phyloP scores from a whole-genome alignment of 2,797 vertebrate species.

The Orientallactaga sibirica region DNA sequence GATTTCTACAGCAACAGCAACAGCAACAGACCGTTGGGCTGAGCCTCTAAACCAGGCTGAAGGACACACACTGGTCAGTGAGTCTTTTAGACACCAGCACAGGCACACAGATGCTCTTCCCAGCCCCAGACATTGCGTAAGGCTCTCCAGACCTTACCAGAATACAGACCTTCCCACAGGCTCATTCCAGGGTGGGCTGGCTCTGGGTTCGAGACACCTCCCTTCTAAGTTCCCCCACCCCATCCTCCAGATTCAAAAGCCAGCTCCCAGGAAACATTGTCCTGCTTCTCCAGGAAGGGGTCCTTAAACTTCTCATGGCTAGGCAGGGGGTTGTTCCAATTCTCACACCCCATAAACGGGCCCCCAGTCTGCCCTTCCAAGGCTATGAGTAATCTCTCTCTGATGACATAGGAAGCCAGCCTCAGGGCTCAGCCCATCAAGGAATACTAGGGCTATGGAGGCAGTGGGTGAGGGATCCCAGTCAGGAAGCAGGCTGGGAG shows the following conservation, averaged over 20 bases:
- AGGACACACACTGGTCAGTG: background rate
- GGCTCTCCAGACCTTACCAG: background rate
- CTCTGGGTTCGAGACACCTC: background rate
- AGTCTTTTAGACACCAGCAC: background rate
- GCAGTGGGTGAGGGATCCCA: background rate
- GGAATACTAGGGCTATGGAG: background rate
- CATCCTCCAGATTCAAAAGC: background rate
- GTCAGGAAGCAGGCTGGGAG: background rate
- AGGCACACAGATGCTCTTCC: background rate
- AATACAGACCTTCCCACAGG: background rate
- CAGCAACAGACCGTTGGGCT: no score
- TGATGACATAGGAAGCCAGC: background rate
- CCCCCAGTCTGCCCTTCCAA: background rate
- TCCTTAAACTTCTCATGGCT: no score
- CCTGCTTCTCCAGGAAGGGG: background rate
- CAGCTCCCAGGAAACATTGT: background rate
- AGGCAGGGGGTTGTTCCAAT: background rate
- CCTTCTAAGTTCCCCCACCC: background rate
- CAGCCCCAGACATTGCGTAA: background rate
- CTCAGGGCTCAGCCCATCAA: background rate
- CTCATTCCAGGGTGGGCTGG: background rate
- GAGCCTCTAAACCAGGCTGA: background rate
- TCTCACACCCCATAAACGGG: background rate
- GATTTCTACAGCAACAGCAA: background rate
- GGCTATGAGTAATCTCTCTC: background rate